These are phyloP conservation scores for Silurus meridionalis DNA, from an alignment of 2,113 vertebrate species.

Conservation along the genomic window DNA sequence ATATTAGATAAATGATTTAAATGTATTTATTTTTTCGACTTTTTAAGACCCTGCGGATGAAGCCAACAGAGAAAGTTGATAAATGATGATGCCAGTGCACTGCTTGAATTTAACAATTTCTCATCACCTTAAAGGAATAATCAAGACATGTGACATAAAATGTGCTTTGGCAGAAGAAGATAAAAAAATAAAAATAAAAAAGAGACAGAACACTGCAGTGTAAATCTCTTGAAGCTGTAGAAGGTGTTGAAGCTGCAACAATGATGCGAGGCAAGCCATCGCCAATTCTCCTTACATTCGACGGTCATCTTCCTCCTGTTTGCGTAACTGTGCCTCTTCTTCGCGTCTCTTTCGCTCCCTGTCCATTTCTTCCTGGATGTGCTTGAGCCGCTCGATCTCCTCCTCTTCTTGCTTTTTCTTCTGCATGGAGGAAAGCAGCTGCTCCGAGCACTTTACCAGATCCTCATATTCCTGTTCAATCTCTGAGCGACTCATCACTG, in stretches of 20 bases:
- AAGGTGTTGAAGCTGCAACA: background rate
- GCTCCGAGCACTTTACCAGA: slow-evolving; percentile 86
- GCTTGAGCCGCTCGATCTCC: slow-evolving; percentile 85
- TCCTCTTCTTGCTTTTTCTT: slow-evolving; percentile 94
- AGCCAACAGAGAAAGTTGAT: background rate
- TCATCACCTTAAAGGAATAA: slow-evolving; percentile 8
- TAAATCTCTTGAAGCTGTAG: background rate
- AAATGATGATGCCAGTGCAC: background rate
- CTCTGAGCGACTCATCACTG: slow-evolving; percentile 85
- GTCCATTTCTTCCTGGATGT: slow-evolving; percentile 94
- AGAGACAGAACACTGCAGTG: background rate
- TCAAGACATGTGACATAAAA: slow-evolving; percentile 7
- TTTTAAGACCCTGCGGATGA: too few relatives aligned
- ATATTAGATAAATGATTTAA: too few relatives aligned
- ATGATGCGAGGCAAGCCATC: slow-evolving; percentile 22
- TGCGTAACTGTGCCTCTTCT: slow-evolving; percentile 81
- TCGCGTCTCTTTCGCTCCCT: slow-evolving; percentile 84
- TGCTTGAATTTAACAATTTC: slow-evolving; percentile 6
- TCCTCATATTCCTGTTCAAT: slow-evolving; percentile 88
- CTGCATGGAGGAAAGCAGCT: slow-evolving; percentile 87
- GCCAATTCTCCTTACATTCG: slow-evolving; percentile 75
- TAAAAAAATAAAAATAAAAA: background rate
- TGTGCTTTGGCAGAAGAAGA: slow-evolving; percentile 12
- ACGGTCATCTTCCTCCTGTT: slow-evolving; percentile 90
- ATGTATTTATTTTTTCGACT: too few relatives aligned